phyloP scores from a whole-genome alignment of 2,797 vertebrate species.

The Typhlichthys subterraneus region DNA sequence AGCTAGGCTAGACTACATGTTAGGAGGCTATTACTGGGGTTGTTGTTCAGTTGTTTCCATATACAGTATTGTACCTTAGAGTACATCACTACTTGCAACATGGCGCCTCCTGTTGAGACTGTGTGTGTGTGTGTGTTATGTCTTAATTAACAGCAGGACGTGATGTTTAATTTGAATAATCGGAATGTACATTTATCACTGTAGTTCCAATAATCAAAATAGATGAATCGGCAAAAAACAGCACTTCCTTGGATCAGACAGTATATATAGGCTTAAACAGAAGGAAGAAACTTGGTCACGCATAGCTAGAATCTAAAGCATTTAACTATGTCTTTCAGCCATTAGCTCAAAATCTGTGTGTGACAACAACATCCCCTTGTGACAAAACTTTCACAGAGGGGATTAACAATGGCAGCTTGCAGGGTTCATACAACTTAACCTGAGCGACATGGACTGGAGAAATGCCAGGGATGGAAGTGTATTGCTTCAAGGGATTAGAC shows the following conservation, averaged over 20 bases:
- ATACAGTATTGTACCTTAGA: no score
- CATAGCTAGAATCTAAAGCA: not conserved
- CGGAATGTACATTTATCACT: no score
- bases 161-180: no score
- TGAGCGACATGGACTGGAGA: not conserved
- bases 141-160: no score
- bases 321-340: not conserved
- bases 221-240: no score
- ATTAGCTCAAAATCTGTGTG: not conserved
- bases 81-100: not conserved
- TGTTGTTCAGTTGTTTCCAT: no score
- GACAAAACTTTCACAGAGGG: slow-evolving; percentile 1
- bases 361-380: not conserved
- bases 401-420: not conserved
- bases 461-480: slow-evolving; percentile 4
- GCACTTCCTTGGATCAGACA: no score
- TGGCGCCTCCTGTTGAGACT: slow-evolving; percentile 4
- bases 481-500: slow-evolving; percentile 61
- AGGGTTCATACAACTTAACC: slow-evolving; percentile 4
- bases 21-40: no score
- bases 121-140: not conserved
- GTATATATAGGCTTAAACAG: no score
- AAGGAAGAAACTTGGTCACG: no score
- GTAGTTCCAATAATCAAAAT: no score
- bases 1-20: not conserved